Conservation (phyloP, 2,113 vertebrate genomes). For the Pomatorhinus ruficollis region DNA sequence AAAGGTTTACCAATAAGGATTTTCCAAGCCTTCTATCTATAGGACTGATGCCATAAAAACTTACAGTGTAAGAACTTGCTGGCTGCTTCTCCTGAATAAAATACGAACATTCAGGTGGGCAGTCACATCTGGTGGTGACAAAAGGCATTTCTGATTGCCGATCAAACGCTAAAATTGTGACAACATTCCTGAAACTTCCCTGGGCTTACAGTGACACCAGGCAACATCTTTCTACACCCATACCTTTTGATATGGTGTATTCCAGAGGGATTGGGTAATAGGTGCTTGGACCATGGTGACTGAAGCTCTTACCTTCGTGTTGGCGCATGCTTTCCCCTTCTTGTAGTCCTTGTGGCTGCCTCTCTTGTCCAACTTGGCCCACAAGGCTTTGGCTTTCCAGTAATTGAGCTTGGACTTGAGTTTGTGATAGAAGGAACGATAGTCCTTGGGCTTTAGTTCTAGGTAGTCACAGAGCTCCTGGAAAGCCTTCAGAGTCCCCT, state of each 20-base stretch:
- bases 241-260: neutral
- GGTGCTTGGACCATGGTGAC: accelerated
- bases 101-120: neutral
- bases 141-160: neutral
- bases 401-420: conserved; percentile 98
- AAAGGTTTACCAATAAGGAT: neutral
- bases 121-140: neutral
- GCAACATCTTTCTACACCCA: neutral
- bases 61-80: neutral
- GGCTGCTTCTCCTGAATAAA: neutral
- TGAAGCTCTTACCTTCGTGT: conserved; percentile 83
- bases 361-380: conserved; percentile 95
- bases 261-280: neutral
- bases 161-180: neutral
- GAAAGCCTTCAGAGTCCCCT: conserved; percentile 95
- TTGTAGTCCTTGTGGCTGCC: conserved; percentile 96
- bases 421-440: conserved; percentile 94
- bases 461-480: conserved; percentile 94
- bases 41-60: neutral
- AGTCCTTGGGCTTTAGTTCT: conserved; percentile 90
- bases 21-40: neutral
- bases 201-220: neutral
- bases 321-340: conserved; percentile 92
- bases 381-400: conserved; percentile 98
- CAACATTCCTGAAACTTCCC: neutral